Evolutionary conservation across 1,140 invertebrate genomes (phyloP), one percentile per base, ranked within the genome.

Genomic region (Episyrphus balteatus): DNA sequence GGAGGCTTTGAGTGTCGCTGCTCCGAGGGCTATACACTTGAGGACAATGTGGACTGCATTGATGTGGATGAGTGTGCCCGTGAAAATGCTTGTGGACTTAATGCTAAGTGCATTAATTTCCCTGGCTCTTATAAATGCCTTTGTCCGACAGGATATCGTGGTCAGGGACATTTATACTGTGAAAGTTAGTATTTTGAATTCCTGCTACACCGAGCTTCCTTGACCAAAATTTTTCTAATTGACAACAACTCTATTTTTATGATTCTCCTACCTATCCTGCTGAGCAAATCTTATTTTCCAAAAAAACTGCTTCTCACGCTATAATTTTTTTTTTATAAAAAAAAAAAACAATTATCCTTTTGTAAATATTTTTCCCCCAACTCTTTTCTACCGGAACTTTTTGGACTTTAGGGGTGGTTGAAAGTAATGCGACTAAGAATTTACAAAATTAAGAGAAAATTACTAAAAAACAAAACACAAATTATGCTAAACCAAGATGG

Each of bases 81-180:
- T 38, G 82, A 57, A 54, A 77, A 81, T 13, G 79, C 83, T 7
- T 94, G 90, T 67, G 90, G 88, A n/a, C 69, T 84, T 11, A 88
- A 91, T 61, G 88, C 89, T 13, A 81, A 91, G 48, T 94, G 91
- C 66, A 92, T 89, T 69, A 95, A 95, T 72, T 72, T 92, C 44
- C 89, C 88, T 1, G 91, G 91, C 40, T 89, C 87, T 57, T 95
- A 92, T 65, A 88, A 91, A 66, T 93, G 90, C 60, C 83, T 88
- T 57, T 95, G 91, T 65, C 87, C 88, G 5, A 71, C 79, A 19
- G 86, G 86, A 33, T 92, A 85, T 61, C 84, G 86, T 65, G 88
- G 88, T 47, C 90, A 92, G 70, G 87, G 88, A 31, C 91, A 88
- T 66, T 79, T 80, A 32, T 74, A 83, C 48, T 92, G 88, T 70